Conservation (phyloP, 2,113 vertebrate genomes). For the Terrapene triunguis region DNA sequence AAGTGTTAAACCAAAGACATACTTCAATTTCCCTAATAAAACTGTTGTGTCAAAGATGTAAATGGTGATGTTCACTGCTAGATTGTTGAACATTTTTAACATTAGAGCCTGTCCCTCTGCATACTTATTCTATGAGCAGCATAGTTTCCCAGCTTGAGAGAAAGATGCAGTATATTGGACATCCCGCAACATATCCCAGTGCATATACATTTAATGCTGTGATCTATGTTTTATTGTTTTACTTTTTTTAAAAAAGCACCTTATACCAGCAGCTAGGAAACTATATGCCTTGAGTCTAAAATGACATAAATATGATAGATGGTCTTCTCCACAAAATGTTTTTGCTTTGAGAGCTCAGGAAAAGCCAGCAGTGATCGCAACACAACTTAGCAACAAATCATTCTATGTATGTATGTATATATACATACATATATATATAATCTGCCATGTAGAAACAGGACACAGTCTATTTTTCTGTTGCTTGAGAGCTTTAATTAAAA, state of each 20-base stretch:
- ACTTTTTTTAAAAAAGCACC: not conserved
- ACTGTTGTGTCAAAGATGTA: not conserved
- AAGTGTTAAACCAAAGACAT: not conserved
- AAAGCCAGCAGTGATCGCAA: conserved; percentile 28
- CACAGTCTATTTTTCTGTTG: conserved; percentile 24
- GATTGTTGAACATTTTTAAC: not conserved
- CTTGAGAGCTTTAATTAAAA: conserved; percentile 36
- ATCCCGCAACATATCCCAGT: not conserved
- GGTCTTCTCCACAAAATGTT: conserved; percentile 24
- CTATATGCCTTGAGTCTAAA: conserved; percentile 22
- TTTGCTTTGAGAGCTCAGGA: conserved; percentile 26
- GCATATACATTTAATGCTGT: not conserved
- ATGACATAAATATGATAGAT: conserved; percentile 12
- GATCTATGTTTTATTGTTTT: not conserved
- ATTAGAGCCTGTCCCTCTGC: not conserved
- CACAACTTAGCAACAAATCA: conserved; percentile 43
- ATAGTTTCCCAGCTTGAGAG: not conserved
- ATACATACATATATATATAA: conserved; percentile 11
- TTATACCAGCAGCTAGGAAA: conserved; percentile 22
- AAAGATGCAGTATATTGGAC: not conserved
- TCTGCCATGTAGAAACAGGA: not conserved
- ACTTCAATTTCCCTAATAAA: conserved; percentile 26
- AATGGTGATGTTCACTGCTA: not conserved
- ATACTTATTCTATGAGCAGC: not conserved
- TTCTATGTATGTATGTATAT: conserved; percentile 46